phyloP scores from a whole-genome alignment of 64 coral and sea anemone species.

The Montipora capricornis region DNA sequence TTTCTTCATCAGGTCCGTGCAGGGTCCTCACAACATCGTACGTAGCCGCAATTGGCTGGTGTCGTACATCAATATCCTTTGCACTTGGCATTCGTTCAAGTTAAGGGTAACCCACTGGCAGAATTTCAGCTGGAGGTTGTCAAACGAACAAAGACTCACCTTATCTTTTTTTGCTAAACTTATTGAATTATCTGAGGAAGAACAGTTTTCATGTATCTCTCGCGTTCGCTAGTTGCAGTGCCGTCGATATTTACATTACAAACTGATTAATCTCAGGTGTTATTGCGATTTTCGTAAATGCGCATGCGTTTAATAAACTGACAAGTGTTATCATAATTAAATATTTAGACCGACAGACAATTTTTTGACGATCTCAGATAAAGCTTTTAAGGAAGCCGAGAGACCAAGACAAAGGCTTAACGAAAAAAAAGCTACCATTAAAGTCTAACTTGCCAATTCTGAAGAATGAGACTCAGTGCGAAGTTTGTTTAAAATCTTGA shows the following conservation, averaged over 20 bases:
- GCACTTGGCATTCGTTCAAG: not conserved
- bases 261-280: slow-evolving; percentile 20
- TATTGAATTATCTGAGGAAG: not conserved
- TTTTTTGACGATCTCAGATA: not conserved
- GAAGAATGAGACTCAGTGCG: not conserved
- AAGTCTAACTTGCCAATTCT: not conserved
- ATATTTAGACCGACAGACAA: slow-evolving; percentile 12
- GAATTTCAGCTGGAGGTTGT: not conserved
- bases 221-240: not conserved
- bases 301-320: not conserved
- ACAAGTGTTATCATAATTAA: not conserved
- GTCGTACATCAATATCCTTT: not conserved
- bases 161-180: not conserved
- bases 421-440: not conserved
- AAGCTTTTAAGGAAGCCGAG: not conserved
- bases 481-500: not conserved
- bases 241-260: not conserved
- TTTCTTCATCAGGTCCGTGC: too few relatives aligned
- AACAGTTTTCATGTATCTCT: not conserved
- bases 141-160: not conserved
- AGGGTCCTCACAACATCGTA: too few relatives aligned
- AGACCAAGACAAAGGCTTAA: not conserved
- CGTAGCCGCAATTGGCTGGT: too few relatives aligned
- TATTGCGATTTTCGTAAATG: not conserved
- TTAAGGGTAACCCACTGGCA: not conserved